Evolutionary conservation across 2,888 invertebrate genomes (phyloP), one percentile per base, ranked within the genome.

Genomic region (Saturnia pavonia): DNA sequence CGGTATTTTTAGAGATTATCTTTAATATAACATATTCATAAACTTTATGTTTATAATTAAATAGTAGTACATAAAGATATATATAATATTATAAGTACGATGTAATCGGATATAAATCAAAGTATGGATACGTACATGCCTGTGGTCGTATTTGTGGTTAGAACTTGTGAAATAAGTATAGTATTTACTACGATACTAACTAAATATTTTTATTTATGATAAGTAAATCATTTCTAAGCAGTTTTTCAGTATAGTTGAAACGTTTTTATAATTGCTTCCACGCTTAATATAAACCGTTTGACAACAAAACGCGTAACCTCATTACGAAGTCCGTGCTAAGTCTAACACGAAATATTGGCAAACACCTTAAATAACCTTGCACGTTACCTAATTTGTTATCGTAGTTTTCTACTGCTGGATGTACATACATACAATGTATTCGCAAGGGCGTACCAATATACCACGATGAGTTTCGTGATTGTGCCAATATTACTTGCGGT

Each of bases 251-350:
- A 54, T 11, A 54, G n/a, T 54, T 51, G 22, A 11, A 51, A n/a
- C 19, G 25, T 60, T 60, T 60, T 25, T 60, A 27, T 57, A 14
- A 60, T 60, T 60, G 27, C 27, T 60, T 14, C 27, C 57, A 60
- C 54, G 54, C n/a, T 54, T 54, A 22, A 54, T 22, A n/a, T 54
- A 60, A 45, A 60, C 22, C 42, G 51, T 51, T 69, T 40, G 69
- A 69, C 66, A 69, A 69, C 48, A 54, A 70, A 70, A 27, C 48
- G 22, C 54, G 66, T 70, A 70, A 42, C 66, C 70, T 42, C 67
- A 67, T 70, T 70, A 67, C 71, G 72, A 71, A 54, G 72, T 70
- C 67, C 67, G 43, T 66, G 69, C 69, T 67, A n/a, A n/a, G n/a
- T n/a, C n/a, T n/a, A 70, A 68, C 70, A 68, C 57, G 67, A 67